These are phyloP conservation scores for Ennomos quercinarius DNA, from an alignment of 2,888 invertebrate species.

Conservation along the genomic window DNA sequence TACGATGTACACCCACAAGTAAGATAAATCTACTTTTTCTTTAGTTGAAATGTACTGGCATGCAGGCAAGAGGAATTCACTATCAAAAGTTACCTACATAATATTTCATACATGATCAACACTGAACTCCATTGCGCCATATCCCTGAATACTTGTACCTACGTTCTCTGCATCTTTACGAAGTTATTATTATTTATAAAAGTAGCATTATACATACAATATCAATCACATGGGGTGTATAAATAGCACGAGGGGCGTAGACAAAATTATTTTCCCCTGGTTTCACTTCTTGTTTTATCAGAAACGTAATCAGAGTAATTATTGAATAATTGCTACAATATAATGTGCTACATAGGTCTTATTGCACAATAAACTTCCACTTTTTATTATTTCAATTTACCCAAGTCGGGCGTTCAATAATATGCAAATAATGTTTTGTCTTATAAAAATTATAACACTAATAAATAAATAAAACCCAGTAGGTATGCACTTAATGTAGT, in stretches of 20 bases:
- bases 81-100: not conserved
- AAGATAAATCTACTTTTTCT: not conserved
- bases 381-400: not conserved
- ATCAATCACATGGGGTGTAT: too few relatives aligned
- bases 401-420: not conserved
- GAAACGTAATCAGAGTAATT: too few relatives aligned
- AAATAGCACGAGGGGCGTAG: too few relatives aligned
- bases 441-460: too few relatives aligned
- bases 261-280: too few relatives aligned
- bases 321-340: not conserved
- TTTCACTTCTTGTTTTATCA: too few relatives aligned
- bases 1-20: slow-evolving; percentile 4
- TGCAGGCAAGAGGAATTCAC: not conserved
- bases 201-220: too few relatives aligned
- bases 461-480: too few relatives aligned
- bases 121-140: not conserved
- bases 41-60: not conserved
- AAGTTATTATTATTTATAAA: not conserved
- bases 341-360: not conserved
- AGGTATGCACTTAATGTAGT: too few relatives aligned
- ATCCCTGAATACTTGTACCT: not conserved
- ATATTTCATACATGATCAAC: not conserved
- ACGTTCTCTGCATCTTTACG: too few relatives aligned
- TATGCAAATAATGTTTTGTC: too few relatives aligned
- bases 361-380: not conserved